Base-by-base conservation (phyloP, 2,797 vertebrate species). In the Sorex maritimensis region DNA sequence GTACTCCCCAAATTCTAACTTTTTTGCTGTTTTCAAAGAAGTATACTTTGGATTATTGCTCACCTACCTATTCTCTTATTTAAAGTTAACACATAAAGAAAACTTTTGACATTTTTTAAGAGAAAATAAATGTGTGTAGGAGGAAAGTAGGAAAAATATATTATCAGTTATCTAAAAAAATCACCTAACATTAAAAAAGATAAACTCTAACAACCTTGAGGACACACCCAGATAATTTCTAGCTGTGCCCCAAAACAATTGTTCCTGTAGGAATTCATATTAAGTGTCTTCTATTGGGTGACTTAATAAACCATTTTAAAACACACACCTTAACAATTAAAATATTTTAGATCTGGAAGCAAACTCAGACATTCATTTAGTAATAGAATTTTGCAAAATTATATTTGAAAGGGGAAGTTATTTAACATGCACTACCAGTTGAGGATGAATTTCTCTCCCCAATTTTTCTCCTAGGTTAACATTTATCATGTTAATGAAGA, bases 291-390 rank as follows among this genome's bases (percentile, higher is more conserved):
- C 73, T 71, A 55, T 28, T 49, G 12, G 14, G 34, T 75, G 12
- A 71, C 69, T n/a, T 15, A 8, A n/a, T 38, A 82, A 86, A 86
- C 2, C 77, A 67, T 61, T 13, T 63, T 19, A 63, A 63, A 63
- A 63, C 15, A 63, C 11, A 52, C 10, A 52, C 69, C 2, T 30
- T 80, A 55, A 90, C 8, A 90, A 55, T 69, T 72, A 80, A 71
- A 23, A 73, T 24, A 55, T 81, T 80, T 80, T 69, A 67, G 26
- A 41, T 80, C 49, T 92, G 49, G 21, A 88, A 85, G 52, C 68
- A 75, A 88, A 12, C 15, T 68, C 55, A 72, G 4, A 34, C 61
- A 80, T 88, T 23, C 52, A 21, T 52, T 49, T 75, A 30, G 24
- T 80, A 55, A 34, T 28, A 81, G 14, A 80, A 69, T 55, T 30